phyloP scores from a whole-genome alignment of 2,797 vertebrate genomes.

The Oreortyx pictus region DNA sequence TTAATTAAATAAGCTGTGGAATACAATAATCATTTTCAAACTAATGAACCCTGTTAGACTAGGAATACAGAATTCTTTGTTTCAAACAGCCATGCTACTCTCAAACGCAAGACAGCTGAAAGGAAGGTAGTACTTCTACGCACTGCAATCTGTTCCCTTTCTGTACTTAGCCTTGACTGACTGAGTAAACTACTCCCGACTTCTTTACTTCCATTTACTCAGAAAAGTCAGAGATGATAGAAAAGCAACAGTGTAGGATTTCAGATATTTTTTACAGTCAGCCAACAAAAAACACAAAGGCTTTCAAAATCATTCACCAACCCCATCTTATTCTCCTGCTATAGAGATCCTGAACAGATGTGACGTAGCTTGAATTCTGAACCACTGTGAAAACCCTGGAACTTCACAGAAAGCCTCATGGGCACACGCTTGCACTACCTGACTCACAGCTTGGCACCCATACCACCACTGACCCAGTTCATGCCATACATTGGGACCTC shows the following conservation, averaged over 20 bases:
- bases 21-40: constrained; percentile 63
- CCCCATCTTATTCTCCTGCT: neutral
- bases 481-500: neutral
- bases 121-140: neutral
- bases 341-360: neutral
- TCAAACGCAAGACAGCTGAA: neutral
- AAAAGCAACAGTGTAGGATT: neutral
- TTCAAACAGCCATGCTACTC: neutral
- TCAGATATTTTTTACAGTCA: neutral
- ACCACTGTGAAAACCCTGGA: neutral
- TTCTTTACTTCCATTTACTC: neutral
- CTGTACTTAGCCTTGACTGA: neutral
- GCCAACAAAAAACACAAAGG: neutral
- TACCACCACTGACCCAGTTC: neutral
- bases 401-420: neutral
- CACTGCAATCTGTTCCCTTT: neutral
- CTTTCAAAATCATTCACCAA: neutral
- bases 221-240: neutral
- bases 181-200: neutral
- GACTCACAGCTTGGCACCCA: neutral
- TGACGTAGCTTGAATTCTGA: neutral
- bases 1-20: constrained; percentile 67
- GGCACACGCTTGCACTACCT: neutral
- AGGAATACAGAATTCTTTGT: constrained; percentile 24
- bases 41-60: constrained; percentile 13